Base-by-base conservation (phyloP, 2,888 invertebrate genomes). In the Acutogordius australiensis region DNA sequence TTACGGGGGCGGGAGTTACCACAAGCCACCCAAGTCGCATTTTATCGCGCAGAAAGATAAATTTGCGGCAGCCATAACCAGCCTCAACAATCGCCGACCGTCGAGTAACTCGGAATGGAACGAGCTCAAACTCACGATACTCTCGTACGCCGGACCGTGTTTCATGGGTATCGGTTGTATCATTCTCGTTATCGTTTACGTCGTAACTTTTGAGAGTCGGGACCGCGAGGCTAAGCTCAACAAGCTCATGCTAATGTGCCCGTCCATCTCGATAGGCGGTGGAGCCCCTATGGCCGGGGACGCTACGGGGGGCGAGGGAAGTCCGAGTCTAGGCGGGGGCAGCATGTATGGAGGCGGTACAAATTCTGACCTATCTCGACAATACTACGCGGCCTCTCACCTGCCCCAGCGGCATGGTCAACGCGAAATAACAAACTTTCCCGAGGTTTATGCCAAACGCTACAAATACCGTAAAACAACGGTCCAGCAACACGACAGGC, bases 101-200 rank as follows among this genome's bases (percentile, higher is more conserved):
- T 37, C 8, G 8, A n/a, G 18, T 23, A 23, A 8, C 4, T 8
- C n/a, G 4, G 51, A 51, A n/a, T 51, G 23, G 18, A 4, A 58
- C 28, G 30, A 58, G 4, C 28, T 29, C 18, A 13, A 26, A 8
- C 21, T 60, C 18, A 60, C 26, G 4, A 57, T 37, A 28, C 62
- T 69, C 28, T 65, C 68, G n/a, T 69, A 68, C 62, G 63, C 67
- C 2, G 70, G 70, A 0, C 70, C 70, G 1, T 63, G 68, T 23
- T 62, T 69, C 45, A 70, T 70, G 70, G 69, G 69, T 13, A 63
- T 66, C 30, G 70, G 70, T 1, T 66, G 69, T 60, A 69, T 70
- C 61, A 65, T 66, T 21, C 65, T 69, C 62, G 68, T 70, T 60
- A 65, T 69, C 57, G 66, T 69, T 0, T 67, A 67, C 61, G 69